phyloP scores from a whole-genome alignment of 1,140 invertebrate species.

The Camponotus pennsylvanicus region DNA sequence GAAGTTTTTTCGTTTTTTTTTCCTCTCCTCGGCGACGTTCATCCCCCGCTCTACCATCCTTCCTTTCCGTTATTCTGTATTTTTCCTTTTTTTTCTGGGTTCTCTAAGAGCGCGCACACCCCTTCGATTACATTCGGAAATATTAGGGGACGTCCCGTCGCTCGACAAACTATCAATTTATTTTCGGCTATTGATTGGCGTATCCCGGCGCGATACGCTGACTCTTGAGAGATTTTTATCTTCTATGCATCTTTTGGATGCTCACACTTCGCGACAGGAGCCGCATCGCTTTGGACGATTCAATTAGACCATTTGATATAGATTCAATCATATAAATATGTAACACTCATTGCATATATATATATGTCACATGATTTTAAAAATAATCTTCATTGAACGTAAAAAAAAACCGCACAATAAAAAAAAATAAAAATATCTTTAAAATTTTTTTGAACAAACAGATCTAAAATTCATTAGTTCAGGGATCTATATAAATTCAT shows the following conservation, averaged over 20 bases:
- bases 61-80: slow-evolving; percentile 60
- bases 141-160: slow-evolving; percentile 86
- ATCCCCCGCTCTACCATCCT: slow-evolving; percentile 57
- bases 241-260: slow-evolving; percentile 24
- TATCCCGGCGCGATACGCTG: slow-evolving; percentile 70
- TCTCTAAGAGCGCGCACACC: slow-evolving; percentile 80
- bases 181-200: slow-evolving; percentile 82
- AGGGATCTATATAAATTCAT: not conserved
- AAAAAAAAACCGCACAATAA: not conserved
- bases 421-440: not conserved
- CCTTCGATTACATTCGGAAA: slow-evolving; percentile 87
- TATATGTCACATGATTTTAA: not conserved
- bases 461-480: not conserved
- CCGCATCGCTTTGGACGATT: not conserved
- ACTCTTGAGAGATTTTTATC: slow-evolving; percentile 63
- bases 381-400: not conserved
- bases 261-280: not conserved
- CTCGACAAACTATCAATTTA: slow-evolving; percentile 86
- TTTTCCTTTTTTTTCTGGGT: slow-evolving; percentile 68
- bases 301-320: not conserved
- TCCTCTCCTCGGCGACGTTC: slow-evolving; percentile 15
- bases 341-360: not conserved
- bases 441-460: not conserved
- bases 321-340: not conserved
- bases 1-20: slow-evolving; percentile 78